phyloP scores from a whole-genome alignment of 2,797 vertebrate genomes.

The Acanthis flammea region DNA sequence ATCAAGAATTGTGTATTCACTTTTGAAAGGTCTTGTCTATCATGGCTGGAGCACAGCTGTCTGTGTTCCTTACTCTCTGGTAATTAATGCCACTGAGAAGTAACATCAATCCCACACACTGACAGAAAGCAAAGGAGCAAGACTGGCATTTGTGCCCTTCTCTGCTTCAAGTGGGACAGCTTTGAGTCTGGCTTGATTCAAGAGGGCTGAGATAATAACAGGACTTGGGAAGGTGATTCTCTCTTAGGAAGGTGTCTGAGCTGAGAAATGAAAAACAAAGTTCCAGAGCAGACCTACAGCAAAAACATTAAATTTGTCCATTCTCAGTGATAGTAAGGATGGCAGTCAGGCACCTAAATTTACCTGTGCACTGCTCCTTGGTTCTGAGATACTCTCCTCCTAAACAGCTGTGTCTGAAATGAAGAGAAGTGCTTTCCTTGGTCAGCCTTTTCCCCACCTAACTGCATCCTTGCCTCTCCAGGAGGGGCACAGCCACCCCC shows the following conservation, averaged over 20 bases:
- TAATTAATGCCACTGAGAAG: not conserved
- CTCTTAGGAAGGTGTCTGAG: not conserved
- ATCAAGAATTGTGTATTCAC: not conserved
- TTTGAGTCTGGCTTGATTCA: not conserved
- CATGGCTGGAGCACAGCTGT: not conserved
- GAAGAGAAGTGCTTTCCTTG: not conserved
- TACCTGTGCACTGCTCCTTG: not conserved
- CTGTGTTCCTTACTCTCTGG: not conserved
- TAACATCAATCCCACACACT: not conserved
- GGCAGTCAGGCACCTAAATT: not conserved
- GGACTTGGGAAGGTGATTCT: not conserved
- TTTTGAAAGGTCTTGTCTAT: not conserved
- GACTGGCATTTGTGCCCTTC: not conserved
- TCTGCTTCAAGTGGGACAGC: not conserved
- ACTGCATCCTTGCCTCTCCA: not conserved
- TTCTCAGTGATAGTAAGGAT: not conserved
- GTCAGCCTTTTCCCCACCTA: not conserved
- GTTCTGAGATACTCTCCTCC: accelerated
- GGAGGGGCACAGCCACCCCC: accelerated
- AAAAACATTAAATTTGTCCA: not conserved
- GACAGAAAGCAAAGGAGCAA: not conserved
- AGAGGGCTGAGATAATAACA: not conserved
- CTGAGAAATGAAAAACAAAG: not conserved
- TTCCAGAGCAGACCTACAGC: not conserved
- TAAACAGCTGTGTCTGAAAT: not conserved